A percentile compares a stretch with the other conserved stretches of the same genome.
Evolutionary conservation across 2,888 invertebrate genomes (phyloP).

Genomic region (Biston betularia): DNA sequence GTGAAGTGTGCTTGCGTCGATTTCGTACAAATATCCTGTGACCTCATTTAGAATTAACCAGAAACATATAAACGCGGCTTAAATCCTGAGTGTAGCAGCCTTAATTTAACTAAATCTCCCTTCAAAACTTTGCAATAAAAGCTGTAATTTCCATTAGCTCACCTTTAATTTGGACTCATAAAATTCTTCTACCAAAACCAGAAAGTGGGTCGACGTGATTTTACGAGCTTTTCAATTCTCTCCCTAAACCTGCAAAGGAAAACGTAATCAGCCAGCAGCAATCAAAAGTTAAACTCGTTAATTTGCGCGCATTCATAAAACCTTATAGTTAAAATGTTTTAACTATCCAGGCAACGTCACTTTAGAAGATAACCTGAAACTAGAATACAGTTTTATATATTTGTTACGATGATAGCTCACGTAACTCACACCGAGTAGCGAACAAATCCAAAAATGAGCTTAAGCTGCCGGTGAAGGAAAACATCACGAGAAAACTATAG

Average conservation of each 20-base stretch:
- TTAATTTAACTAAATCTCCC: no score
- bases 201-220: constrained; percentile 4
- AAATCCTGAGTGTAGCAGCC: no score
- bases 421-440: no score
- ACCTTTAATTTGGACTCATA: not conserved
- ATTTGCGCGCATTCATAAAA: constrained; percentile 21
- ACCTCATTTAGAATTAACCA: no score
- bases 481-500: no score
- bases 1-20: no score
- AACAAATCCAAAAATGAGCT: no score
- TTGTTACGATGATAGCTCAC: no score
- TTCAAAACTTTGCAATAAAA: not conserved
- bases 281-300: constrained; percentile 28
- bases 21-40: no score
- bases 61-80: no score
- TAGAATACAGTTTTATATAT: not conserved
- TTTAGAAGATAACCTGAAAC: not conserved
- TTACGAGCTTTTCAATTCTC: not conserved
- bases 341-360: constrained; percentile 12
- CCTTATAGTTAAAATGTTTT: constrained; percentile 31
- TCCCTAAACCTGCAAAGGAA: not conserved
- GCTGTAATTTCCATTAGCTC: not conserved
- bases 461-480: no score
- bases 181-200: not conserved
- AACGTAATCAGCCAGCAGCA: constrained; percentile 16